A percentile compares a stretch with the other conserved stretches of the same genome.
These are phyloP conservation scores for Cinclus cinclus DNA, from an alignment of 2,113 vertebrate species.

Conservation along the genomic window DNA sequence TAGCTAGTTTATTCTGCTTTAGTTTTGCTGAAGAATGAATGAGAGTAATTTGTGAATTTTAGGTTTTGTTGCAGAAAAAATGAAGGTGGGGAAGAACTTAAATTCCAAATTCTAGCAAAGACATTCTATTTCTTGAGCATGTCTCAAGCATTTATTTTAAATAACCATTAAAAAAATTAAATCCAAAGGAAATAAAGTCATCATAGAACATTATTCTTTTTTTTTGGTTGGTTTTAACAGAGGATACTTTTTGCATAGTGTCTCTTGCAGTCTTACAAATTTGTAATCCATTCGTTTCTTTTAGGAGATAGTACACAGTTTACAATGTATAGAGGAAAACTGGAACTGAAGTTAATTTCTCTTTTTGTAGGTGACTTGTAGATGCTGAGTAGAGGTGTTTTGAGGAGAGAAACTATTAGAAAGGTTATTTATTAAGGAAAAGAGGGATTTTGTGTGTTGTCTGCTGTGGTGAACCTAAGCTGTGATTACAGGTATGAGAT, in stretches of 20 bases:
- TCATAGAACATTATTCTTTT: neutral
- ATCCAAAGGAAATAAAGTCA: neutral
- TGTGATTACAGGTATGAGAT: neutral
- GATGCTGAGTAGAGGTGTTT: neutral
- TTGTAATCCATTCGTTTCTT: neutral
- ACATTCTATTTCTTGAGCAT: neutral
- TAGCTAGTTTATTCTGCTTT: neutral
- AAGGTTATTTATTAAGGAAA: neutral
- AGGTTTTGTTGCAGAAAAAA: neutral
- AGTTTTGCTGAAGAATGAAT: neutral
- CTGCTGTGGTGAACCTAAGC: neutral
- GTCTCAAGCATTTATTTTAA: neutral
- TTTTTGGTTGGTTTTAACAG: neutral
- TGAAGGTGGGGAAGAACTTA: neutral
- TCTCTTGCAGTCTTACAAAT: neutral
- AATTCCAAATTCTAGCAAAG: neutral
- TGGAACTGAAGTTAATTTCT: neutral
- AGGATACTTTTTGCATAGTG: neutral
- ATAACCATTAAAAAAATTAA: neutral
- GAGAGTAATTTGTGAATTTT: neutral
- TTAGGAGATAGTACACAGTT: neutral
- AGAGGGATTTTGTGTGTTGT: neutral
- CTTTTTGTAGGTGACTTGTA: neutral
- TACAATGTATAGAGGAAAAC: neutral
- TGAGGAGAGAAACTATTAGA: neutral